Base-by-base conservation (phyloP, 2,797 vertebrate species). In the Urophycis tenuis region DNA sequence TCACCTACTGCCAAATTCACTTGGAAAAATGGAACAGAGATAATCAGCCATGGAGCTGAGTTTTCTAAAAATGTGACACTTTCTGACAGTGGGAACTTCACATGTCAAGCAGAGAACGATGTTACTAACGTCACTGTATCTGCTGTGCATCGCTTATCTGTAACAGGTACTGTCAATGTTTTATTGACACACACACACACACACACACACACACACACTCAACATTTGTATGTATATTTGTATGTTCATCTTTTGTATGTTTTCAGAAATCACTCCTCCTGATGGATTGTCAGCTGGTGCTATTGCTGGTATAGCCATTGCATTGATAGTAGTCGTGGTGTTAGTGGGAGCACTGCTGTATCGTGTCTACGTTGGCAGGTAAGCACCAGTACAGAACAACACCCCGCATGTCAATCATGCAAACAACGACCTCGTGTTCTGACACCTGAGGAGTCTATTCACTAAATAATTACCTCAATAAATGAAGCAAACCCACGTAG, bases 231-330 rank as follows among this genome's bases (percentile, higher is more conserved):
- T n/a, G n/a, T n/a, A n/a, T n/a, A n/a, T n/a, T n/a, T n/a, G n/a
- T n/a, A n/a, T n/a, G n/a, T 74, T 80, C 3, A 72, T 39, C 3
- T 78, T 2, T 14, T 75, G 2, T 72, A 3, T 79, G 3, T 74
- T 19, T 1, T 0, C 32, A 77, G 72, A 0, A 0, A 0, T 6
- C 0, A 2, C 5, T 83, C 2, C 12, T 10, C 15, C 3, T 19
- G 2, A 53, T 19, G 2, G 33, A 0, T 39, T 87, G 45, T 0
- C 76, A 0, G 0, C 3, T 36, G 90, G 87, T 36, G 83, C 70
- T 25, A 90, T 92, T 1, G 80, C 79, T 80, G 91, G 79, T 45
- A 91, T 92, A 41, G 85, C 86, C 0, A 81, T 91, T 0, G 83
- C 36, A 0, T n/a, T 83, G 34, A n/a, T 86, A 22, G 60, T 49